Percentiles rank a stretch among this genome's conserved stretches.
phyloP scores from a whole-genome alignment of 2,888 invertebrate genomes.

The Drosophila affinis region DNA sequence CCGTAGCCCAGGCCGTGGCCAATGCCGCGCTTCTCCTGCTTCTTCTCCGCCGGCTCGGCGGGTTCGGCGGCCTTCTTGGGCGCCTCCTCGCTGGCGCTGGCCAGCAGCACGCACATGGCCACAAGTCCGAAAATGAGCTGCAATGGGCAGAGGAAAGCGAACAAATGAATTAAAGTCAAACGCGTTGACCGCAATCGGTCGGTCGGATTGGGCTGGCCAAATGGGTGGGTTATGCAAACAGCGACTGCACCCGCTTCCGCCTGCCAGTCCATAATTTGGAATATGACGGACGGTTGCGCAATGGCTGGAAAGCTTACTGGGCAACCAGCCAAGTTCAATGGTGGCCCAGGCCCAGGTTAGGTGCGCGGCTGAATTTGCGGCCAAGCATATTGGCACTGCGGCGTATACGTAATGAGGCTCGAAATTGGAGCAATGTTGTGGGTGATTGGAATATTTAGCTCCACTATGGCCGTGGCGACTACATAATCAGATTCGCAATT shows the following conservation, averaged over 20 bases:
- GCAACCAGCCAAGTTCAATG: constrained; percentile 70
- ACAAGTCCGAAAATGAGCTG: constrained; percentile 84
- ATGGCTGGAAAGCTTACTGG: constrained; percentile 50
- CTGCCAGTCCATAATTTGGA: constrained; percentile 58
- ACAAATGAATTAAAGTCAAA: constrained; percentile 13
- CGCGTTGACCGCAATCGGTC: constrained; percentile 24
- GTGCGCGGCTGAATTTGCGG: background rate
- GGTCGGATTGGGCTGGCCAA: constrained; percentile 45
- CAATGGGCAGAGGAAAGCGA: constrained; percentile 49
- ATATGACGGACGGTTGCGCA: constrained; percentile 70
- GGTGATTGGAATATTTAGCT: constrained; percentile 6
- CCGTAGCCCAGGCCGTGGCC: constrained; percentile 85
- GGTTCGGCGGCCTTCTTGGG: constrained; percentile 84
- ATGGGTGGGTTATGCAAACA: constrained; percentile 41
- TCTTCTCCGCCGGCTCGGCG: constrained; percentile 86
- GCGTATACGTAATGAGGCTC: constrained; percentile 58
- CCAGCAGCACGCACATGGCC: constrained; percentile 86
- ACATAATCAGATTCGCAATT: background rate
- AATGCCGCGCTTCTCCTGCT: constrained; percentile 91
- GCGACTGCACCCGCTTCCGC: constrained; percentile 54
- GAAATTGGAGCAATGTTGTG: constrained; percentile 12
- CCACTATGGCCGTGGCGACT: background rate
- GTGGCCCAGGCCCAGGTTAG: constrained; percentile 30
- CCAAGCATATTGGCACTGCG: constrained; percentile 33
- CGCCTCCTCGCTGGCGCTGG: constrained; percentile 86